Base-by-base conservation (phyloP, 2,797 vertebrate species). In the Xenopus petersii region DNA sequence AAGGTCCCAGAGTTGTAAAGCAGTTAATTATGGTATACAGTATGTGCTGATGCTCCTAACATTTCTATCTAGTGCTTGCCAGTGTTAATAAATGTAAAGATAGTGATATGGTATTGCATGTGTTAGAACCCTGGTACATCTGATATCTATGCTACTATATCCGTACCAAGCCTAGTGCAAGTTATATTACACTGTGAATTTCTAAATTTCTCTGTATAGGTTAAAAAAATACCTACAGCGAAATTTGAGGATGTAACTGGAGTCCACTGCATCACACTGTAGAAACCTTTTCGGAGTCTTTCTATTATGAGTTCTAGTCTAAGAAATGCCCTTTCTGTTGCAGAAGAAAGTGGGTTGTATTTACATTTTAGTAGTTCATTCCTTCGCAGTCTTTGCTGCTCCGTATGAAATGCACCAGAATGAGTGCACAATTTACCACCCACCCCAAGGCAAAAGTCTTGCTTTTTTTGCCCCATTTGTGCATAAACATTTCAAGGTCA, bases 41-140 rank as follows among this genome's bases (percentile, higher is more conserved):
- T 21, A 74, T 79, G 71, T 69, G 30, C 51, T 54, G 70, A 51
- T 69, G 21, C 66, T 24, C 69, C 66, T 70, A 33, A 51, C 60
- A 47, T 79, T 64, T 59, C 65, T 36, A 79, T 26, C 26, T 54
- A 70, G 47, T 61, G 26, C 60, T 12, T 74, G 60, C 66, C 71
- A 70, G 46, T n/a, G 7, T 67, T 69, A 58, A 65, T 64, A 74
- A 26, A 79, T 59, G 66, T 73, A 60, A 30, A 59, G 71, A 74
- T 64, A 73, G 47, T 10, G 24, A 73, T 69, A 42, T 55, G 51
- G 15, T 60, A 67, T 63, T 73, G 64, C 70, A 67, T 64, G 33
- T 55, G 59, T 49, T 30, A 30, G 26, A 30, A 30, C 26, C 26
- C 26, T 49, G 30, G 66, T 69, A 74, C 54, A 69, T 64, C 60